A percentile compares a stretch with the other conserved stretches of the same genome.
phyloP scores from a whole-genome alignment of 2,888 invertebrate species.

The Dendrolimus houi region DNA sequence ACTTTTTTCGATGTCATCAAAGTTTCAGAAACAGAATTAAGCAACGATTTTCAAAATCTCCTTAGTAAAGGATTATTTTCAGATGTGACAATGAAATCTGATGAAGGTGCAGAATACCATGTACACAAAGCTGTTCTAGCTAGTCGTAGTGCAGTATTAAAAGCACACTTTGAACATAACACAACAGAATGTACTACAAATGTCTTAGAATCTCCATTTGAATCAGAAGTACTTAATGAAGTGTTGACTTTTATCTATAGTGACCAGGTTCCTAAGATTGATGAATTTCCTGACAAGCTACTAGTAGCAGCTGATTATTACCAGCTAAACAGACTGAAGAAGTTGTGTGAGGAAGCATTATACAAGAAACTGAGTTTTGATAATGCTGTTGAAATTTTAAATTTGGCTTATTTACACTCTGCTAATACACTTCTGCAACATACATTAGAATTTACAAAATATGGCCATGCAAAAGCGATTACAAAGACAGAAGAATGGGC shows the following conservation, averaged over 20 bases:
- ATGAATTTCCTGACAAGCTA: conserved; percentile 58
- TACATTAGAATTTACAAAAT: conserved; percentile 63
- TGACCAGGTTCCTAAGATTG: conserved; percentile 60
- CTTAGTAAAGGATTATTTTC: conserved; percentile 55
- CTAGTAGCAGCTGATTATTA: conserved; percentile 65
- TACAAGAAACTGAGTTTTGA: conserved; percentile 61
- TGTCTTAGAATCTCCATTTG: conserved; percentile 51
- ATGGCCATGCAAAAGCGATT: conserved; percentile 59
- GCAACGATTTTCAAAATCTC: conserved; percentile 57
- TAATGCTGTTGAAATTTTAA: conserved; percentile 61
- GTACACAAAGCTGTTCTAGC: conserved; percentile 64
- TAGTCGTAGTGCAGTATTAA: conserved; percentile 57
- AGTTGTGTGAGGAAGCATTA: conserved; percentile 58
- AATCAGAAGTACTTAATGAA: conserved; percentile 52
- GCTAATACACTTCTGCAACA: conserved; percentile 48
- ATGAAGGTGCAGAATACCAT: conserved; percentile 50
- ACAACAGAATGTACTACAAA: conserved; percentile 58
- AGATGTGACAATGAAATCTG: conserved; percentile 59
- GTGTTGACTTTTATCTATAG: conserved; percentile 61
- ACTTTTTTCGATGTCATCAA: conserved; percentile 59
- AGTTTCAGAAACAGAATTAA: conserved; percentile 53
- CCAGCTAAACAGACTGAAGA: conserved; percentile 54
- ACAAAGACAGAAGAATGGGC: conserved; percentile 63
- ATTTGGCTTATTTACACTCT: conserved; percentile 60
- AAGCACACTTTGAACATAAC: conserved; percentile 65